Base-by-base conservation (phyloP, 2,113 vertebrate genomes). In the Urocitellus parryii region DNA sequence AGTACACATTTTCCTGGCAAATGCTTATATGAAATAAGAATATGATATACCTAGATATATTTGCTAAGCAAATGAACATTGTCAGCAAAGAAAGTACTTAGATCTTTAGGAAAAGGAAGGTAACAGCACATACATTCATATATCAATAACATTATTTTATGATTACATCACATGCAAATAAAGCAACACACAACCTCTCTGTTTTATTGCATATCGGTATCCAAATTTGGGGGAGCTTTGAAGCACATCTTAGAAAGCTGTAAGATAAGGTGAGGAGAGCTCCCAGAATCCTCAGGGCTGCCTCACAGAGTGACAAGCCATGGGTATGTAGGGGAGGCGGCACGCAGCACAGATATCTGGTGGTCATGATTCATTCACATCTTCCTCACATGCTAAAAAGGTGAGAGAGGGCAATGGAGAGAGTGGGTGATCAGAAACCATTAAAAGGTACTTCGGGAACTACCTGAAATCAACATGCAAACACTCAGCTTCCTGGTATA, bases 1-100 rank as follows among this genome's bases (percentile, higher is more conserved):
- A 65, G 83, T 84, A 86, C 53, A 91, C 70, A 95, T 78, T 94
- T 93, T 94, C 93, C 96, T 77, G 78, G 96, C 65, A 96, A 95
- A 95, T 1, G 86, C 80, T 68, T 45, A 77, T 80, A 84, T 68
- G 89, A 85, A 88, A 56, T 96, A 92, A 96, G 80, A 92, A 94
- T 79, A 37, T 86, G 74, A 94, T 72, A 86, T n/a, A 58, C 5
- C 53, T 32, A 80, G 34, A 80, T 63, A 22, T 93, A 92, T 95
- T 96, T 97, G 80, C 90, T 87, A 90, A 97, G 93, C 87, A 95
- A 95, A 96, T 91, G 79, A 79, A 81, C 72, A 73, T n/a, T 91
- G 7, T 72, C 89, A 78, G 45, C 70, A 91, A 92, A 90, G 51
- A 72, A 92, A 91, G 72, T 56, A 82, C 63, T 16, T 88, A 78